Conservation (phyloP, 2,113 vertebrate genomes). For the Opisthocomus hoazin region DNA sequence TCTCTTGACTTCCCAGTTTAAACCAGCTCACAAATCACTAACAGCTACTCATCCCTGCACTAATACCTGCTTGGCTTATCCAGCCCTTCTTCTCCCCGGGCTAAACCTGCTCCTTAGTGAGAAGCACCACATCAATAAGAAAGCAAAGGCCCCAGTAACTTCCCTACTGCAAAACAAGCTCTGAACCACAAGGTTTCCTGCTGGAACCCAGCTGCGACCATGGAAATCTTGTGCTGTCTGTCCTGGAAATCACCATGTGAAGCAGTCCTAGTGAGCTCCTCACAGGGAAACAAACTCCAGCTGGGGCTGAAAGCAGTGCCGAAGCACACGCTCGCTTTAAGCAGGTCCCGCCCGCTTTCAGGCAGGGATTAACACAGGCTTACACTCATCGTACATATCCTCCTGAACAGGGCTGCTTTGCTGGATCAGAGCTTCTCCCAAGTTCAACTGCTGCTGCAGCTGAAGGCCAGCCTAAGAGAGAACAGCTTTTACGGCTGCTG, state of each 20-base stretch:
- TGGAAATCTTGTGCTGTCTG: not conserved
- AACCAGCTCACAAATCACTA: not conserved
- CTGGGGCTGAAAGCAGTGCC: not conserved
- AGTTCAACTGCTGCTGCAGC: not conserved
- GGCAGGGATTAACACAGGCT: no score
- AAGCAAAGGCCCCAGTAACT: not conserved
- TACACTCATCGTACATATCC: not conserved
- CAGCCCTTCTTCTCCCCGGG: not conserved
- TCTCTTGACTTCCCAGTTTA: not conserved
- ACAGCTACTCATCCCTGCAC: not conserved
- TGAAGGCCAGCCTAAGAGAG: not conserved
- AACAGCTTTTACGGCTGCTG: not conserved
- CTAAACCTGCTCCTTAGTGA: not conserved
- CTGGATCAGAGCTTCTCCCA: not conserved
- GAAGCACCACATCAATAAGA: not conserved
- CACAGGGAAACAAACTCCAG: not conserved
- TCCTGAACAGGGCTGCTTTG: not conserved
- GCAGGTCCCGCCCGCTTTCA: no score
- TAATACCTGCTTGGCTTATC: not conserved
- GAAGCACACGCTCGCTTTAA: not conserved
- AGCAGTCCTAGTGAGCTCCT: not conserved
- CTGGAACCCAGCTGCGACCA: not conserved
- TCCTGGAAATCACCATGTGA: not conserved
- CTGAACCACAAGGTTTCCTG: not conserved
- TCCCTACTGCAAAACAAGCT: not conserved